Evolutionary conservation across 2,797 vertebrate genomes (phyloP).

Genomic region (Pangasius larnaudii): DNA sequence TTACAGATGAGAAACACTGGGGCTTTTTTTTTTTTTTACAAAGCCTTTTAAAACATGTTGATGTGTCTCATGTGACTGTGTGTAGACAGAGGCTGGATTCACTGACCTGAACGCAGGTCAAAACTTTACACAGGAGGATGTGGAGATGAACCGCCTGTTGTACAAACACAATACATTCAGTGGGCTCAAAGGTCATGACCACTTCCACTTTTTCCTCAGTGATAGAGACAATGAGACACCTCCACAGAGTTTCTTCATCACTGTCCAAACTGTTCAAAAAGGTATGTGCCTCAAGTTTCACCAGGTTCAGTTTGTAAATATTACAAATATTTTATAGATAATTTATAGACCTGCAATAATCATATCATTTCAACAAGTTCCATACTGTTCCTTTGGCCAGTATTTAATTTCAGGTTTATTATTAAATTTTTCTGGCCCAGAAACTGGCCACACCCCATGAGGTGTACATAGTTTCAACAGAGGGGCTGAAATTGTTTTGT

Average conservation of each 20-base stretch:
- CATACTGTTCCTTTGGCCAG: not conserved
- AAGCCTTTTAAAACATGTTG: slow-evolving; percentile 12
- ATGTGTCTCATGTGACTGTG: not conserved
- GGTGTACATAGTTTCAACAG: not conserved
- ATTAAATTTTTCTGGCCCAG: not conserved
- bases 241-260: slow-evolving; percentile 70
- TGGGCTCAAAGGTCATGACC: slow-evolving; percentile 69
- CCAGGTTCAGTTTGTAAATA: not conserved
- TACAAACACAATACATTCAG: slow-evolving; percentile 65
- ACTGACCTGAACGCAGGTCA: slow-evolving; percentile 66
- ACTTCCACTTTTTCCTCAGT: slow-evolving; percentile 75
- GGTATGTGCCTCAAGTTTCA: slow-evolving; percentile 58
- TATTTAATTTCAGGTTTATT: not conserved
- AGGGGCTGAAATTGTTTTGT: not conserved
- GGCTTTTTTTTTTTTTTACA: not conserved
- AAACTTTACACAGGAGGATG: slow-evolving; percentile 76
- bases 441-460: not conserved
- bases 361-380: not conserved
- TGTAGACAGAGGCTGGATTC: slow-evolving; percentile 66
- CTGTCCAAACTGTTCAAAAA: slow-evolving; percentile 67
- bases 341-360: not conserved
- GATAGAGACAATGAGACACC: slow-evolving; percentile 69
- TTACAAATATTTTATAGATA: not conserved
- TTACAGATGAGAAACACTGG: not conserved
- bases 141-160: slow-evolving; percentile 74